Evolutionary conservation across 2,113 vertebrate genomes (phyloP), one percentile per base, ranked within the genome.

Genomic region (Erythrocercus mccallii): DNA sequence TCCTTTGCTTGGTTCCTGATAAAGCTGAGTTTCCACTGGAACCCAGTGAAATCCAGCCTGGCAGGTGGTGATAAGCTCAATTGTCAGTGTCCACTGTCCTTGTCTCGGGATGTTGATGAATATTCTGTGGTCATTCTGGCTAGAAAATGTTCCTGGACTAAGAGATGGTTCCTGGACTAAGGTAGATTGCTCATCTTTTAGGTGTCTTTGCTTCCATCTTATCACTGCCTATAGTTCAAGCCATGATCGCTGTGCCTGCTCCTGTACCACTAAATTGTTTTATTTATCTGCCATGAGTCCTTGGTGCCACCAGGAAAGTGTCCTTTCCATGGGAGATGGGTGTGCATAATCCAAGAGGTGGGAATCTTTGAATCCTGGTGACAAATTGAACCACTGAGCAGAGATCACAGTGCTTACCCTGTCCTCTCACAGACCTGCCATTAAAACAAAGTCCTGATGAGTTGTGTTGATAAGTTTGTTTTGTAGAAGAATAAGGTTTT

Each of bases 401-500:
- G 38, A 60, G 44, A 31, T 58, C 42, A 6, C 22, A 30, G 58
- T 68, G 45, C 35, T 76, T 50, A 15, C 45, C 74, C 28, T 45
- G 37, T 24, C 37, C 66, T 70, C 24, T 42, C 51, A 30, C 30
- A 73, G 50, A 38, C 19, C 35, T 79, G 47, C 58, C 21, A 15
- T 56, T 45, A 44, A 83, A 71, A 61, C n/a, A 38, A n/a, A 42
- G 64, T 58, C 60, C 51, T 83, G 16, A 47, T 92, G 58, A 4
- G 3, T 71, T 82, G 12, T 69, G 53, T 65, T 92, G 78, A 80
- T 1, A 9, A 84, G 47, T 50, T 14, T 88, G 28, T 86, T 88
- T 94, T 95, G 72, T 48, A 84, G 81, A 60, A 79, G 33, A 88
- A 25, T 33, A 54, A 62, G 40, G 20, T 61, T 64, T 92, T 72